These are phyloP conservation scores for Neotoxoptera formosana DNA, from an alignment of 1,140 invertebrate species.

Conservation along the genomic window DNA sequence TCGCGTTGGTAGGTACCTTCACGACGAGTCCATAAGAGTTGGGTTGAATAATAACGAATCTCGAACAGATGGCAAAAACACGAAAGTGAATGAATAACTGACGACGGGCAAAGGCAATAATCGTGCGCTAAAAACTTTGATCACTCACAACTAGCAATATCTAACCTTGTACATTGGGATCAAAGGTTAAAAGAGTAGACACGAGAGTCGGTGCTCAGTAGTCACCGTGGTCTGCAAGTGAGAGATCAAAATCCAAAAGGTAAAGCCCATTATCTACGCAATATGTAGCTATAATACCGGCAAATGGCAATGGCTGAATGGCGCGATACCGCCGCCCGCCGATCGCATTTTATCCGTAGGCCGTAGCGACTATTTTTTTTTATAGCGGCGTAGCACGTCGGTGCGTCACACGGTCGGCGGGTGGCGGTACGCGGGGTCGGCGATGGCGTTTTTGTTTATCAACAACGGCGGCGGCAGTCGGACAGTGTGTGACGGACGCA, in stretches of 20 bases:
- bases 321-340: neutral
- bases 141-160: too few relatives aligned
- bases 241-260: conserved; percentile 14
- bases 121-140: too few relatives aligned
- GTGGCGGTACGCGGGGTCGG: neutral
- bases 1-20: neutral
- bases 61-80: neutral
- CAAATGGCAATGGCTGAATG: neutral
- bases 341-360: neutral
- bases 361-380: too few relatives aligned
- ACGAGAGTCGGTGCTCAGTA: neutral
- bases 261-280: neutral
- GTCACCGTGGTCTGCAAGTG: neutral
- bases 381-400: neutral
- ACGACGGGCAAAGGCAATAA: neutral
- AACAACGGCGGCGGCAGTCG: neutral
- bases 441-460: conserved; percentile 36
- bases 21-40: neutral
- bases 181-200: neutral
- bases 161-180: too few relatives aligned
- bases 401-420: neutral
- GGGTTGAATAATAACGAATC: neutral
- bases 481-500: neutral
- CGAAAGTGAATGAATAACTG: neutral
- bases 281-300: too few relatives aligned